Percentiles rank a stretch among this genome's conserved stretches.
Evolutionary conservation across 2,113 vertebrate genomes (phyloP).

Genomic region (Rynchops niger): DNA sequence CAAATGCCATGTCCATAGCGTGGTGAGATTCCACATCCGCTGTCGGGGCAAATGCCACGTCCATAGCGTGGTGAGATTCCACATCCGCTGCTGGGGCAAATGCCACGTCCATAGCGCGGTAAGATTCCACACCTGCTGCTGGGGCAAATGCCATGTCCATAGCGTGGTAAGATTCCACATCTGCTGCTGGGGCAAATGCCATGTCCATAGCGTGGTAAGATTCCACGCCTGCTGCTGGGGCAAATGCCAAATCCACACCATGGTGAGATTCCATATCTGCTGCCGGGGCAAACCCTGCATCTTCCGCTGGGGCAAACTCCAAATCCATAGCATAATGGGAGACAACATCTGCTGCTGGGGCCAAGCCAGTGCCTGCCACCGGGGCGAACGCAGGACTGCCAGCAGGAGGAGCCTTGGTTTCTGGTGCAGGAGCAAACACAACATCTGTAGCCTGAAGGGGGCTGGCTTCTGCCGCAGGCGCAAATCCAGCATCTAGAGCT

Average conservation of each 20-base stretch:
- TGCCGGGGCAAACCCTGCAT: not conserved
- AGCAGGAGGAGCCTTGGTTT: not conserved
- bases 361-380: not conserved
- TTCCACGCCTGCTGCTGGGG: fast-evolving
- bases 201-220: fast-evolving
- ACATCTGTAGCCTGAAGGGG: not conserved
- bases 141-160: fast-evolving
- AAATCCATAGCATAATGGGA: fast-evolving
- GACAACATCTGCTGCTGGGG: not conserved
- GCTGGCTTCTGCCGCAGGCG: not conserved
- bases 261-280: not conserved
- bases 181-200: not conserved
- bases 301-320: not conserved
- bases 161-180: fast-evolving
- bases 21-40: not conserved
- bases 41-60: not conserved
- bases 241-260: not conserved
- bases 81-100: not conserved
- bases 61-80: fast-evolving
- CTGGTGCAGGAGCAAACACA: not conserved
- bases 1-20: not conserved
- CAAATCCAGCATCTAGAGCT: not conserved
- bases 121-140: fast-evolving
- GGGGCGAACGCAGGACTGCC: fast-evolving
- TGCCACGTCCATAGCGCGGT: fast-evolving